Conservation (phyloP, 2,113 vertebrate genomes). For the Suncus etruscus region DNA sequence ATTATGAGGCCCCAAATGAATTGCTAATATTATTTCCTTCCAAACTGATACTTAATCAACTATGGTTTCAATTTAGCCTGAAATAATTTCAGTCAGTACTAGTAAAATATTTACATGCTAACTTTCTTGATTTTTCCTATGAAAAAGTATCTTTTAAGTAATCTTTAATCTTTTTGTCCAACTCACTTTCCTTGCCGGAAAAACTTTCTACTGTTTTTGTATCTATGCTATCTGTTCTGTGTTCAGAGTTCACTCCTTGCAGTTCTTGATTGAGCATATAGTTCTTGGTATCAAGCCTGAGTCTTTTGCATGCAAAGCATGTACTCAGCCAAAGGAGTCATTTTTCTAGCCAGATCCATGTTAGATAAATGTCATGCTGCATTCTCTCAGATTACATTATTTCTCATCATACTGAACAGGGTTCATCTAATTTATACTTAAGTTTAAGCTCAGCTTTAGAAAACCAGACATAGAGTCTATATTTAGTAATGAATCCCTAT, state of each 20-base stretch:
- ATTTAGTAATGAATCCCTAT: not conserved
- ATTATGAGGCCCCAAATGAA: not conserved
- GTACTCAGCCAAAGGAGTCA: not conserved
- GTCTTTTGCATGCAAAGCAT: too few species aligned
- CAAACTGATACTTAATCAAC: not conserved
- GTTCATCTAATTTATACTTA: not conserved
- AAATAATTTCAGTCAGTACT: not conserved
- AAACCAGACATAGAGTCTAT: not conserved
- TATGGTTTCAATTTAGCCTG: not conserved
- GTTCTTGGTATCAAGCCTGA: too few species aligned
- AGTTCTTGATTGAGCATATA: too few species aligned
- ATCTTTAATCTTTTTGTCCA: not conserved
- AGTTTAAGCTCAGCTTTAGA: not conserved
- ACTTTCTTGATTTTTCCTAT: not conserved
- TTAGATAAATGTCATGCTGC: not conserved
- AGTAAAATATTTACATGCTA: not conserved
- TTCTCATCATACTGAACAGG: not conserved
- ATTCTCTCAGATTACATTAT: not conserved
- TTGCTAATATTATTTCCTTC: not conserved
- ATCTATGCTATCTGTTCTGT: not conserved
- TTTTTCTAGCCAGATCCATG: not conserved
- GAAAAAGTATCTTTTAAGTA: not conserved
- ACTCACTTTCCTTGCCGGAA: not conserved
- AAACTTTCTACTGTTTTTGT: not conserved
- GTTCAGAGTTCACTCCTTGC: not conserved